Evolutionary conservation across 2,113 vertebrate species (phyloP).

Genomic region (Polyodon spathula): DNA sequence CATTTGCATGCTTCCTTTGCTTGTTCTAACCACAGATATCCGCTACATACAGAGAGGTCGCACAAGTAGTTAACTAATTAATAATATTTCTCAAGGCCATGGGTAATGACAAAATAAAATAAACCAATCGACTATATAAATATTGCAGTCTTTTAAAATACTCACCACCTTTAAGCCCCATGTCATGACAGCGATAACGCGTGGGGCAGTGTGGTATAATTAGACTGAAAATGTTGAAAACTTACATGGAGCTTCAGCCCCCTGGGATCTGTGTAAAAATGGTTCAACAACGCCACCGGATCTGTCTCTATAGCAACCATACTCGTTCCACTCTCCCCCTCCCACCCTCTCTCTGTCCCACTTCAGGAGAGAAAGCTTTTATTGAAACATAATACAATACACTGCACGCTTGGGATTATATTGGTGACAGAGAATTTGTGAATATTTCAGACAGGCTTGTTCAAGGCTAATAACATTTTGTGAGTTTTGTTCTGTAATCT

Average conservation of each 20-base stretch:
- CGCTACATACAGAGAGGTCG: no score
- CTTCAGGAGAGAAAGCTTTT: slow-evolving; percentile 8
- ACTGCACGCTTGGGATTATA: no score
- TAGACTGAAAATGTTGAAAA: neutral
- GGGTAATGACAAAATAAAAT: no score
- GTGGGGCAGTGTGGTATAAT: neutral
- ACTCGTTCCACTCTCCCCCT: slow-evolving; percentile 9
- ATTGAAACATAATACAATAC: slow-evolving; percentile 2
- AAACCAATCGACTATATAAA: no score
- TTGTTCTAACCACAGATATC: no score
- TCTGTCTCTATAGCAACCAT: slow-evolving; percentile 47
- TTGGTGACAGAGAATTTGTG: neutral
- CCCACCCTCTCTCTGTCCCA: neutral
- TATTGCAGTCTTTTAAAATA: no score
- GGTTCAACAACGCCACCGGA: slow-evolving; percentile 64
- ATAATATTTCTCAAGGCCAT: no score
- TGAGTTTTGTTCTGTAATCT: no score
- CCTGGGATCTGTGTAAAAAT: slow-evolving; percentile 64
- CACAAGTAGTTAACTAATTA: no score
- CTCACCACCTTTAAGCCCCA: neutral
- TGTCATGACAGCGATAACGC: neutral
- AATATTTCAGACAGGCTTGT: no score
- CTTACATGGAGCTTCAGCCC: slow-evolving; percentile 34
- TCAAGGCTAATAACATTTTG: no score
- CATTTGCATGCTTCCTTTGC: no score